Conservation (phyloP, 2,113 vertebrate species). For the Cygnus buccinator region DNA sequence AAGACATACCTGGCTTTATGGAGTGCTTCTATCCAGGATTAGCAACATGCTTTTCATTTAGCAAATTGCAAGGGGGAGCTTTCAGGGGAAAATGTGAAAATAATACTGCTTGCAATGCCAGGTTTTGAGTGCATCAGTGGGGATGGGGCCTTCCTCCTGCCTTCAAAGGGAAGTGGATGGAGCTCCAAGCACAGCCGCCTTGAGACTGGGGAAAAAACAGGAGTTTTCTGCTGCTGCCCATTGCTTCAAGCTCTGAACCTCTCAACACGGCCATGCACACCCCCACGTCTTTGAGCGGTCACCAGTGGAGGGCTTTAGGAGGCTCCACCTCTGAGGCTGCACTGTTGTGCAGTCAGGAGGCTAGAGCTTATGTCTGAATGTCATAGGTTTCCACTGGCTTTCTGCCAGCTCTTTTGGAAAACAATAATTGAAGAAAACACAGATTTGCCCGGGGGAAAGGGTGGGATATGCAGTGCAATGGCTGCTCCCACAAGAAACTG, state of each 20-base stretch:
- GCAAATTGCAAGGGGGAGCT: neutral
- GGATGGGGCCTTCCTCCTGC: neutral
- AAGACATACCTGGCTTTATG: neutral
- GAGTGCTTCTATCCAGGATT: neutral
- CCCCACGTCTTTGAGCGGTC: too few relatives aligned
- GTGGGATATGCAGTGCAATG: neutral
- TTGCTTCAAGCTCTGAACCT: neutral
- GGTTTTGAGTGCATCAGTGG: neutral
- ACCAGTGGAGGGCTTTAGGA: neutral
- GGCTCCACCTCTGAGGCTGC: neutral
- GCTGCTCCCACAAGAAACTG: neutral
- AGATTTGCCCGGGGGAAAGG: neutral
- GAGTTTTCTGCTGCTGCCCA: neutral
- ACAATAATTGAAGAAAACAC: neutral
- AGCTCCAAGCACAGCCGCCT: neutral
- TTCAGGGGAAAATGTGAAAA: neutral
- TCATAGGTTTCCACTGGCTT: neutral
- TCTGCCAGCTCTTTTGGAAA: neutral
- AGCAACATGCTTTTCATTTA: neutral
- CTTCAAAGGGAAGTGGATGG: neutral
- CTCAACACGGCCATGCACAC: rapidly evolving
- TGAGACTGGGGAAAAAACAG: neutral
- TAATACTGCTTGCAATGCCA: neutral
- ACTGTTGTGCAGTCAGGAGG: rapidly evolving
- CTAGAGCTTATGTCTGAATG: neutral